A percentile compares a stretch with the other conserved stretches of the same genome.
Evolutionary conservation across 2,797 vertebrate species (phyloP).

Genomic region (Spheniscus humboldti): DNA sequence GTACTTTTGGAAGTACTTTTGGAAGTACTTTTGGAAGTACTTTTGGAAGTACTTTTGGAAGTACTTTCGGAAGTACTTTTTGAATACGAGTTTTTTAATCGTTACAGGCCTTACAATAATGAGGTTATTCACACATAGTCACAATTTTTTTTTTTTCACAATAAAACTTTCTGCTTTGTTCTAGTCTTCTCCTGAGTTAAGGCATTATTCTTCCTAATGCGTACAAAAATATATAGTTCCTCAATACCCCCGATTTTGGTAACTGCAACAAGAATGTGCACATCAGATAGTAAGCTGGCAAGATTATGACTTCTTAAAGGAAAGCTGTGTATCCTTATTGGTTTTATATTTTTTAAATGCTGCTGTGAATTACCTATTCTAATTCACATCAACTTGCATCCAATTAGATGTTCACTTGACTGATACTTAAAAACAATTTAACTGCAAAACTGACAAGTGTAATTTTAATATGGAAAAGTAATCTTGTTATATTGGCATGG

Average conservation of each 20-base stretch:
- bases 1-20: too few species aligned
- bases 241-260: background rate
- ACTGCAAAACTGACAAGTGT: background rate
- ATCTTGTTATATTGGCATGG: background rate
- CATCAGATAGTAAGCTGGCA: background rate
- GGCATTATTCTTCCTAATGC: background rate
- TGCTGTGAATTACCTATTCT: background rate
- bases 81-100: background rate
- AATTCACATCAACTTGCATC: background rate
- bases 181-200: background rate
- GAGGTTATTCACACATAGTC: background rate
- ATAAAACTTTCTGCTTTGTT: background rate
- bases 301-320: background rate
- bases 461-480: background rate
- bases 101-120: background rate
- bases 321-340: background rate
- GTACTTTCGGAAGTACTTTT: too few species aligned
- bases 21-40: too few species aligned
- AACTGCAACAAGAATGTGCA: background rate
- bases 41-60: too few species aligned
- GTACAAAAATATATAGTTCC: background rate
- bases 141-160: background rate
- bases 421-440: background rate
- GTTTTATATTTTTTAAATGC: background rate
- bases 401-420: background rate